Evolutionary conservation across 92 coral and sea anemone genomes (phyloP).

Genomic region (Zoanthus solanderi): DNA sequence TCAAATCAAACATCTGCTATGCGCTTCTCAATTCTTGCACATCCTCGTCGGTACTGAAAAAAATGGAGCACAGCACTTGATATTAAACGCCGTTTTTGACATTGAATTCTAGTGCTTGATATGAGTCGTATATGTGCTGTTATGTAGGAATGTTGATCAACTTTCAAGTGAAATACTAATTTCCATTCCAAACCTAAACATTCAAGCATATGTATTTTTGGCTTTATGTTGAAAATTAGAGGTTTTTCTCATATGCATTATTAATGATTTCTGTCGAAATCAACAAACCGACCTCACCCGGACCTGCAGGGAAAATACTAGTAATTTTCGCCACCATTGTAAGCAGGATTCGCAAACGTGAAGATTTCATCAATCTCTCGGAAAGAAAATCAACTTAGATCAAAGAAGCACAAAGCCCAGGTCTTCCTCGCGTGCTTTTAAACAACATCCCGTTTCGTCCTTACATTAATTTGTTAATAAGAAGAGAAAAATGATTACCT

Average conservation of each 20-base stretch:
- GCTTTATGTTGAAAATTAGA: constrained; percentile 50
- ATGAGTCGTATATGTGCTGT: background rate
- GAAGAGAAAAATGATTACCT: constrained; percentile 29
- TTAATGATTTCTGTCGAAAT: constrained; percentile 52
- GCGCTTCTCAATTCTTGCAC: background rate
- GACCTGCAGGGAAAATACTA: constrained; percentile 7
- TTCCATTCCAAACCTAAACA: constrained; percentile 54
- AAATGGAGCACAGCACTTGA: background rate
- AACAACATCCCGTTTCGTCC: constrained; percentile 22
- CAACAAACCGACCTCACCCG: background rate
- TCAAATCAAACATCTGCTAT: constrained; percentile 27
- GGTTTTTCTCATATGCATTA: constrained; percentile 52
- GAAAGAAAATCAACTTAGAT: background rate
- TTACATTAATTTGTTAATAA: constrained; percentile 31
- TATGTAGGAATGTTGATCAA: constrained; percentile 11
- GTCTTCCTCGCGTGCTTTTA: background rate
- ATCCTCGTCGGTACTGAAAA: background rate
- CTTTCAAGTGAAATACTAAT: constrained; percentile 26
- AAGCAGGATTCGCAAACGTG: constrained; percentile 28
- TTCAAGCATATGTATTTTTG: constrained; percentile 31
- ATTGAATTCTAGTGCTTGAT: background rate
- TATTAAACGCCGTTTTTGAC: no score
- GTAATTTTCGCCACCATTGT: constrained; percentile 16
- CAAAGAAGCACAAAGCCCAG: background rate
- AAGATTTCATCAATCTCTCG: constrained; percentile 40